Percentiles rank a stretch among this genome's conserved stretches.
Evolutionary conservation across 35 echinoderm and acorn worm genomes (phyloP).

Genomic region (Ophioderma brevispina): DNA sequence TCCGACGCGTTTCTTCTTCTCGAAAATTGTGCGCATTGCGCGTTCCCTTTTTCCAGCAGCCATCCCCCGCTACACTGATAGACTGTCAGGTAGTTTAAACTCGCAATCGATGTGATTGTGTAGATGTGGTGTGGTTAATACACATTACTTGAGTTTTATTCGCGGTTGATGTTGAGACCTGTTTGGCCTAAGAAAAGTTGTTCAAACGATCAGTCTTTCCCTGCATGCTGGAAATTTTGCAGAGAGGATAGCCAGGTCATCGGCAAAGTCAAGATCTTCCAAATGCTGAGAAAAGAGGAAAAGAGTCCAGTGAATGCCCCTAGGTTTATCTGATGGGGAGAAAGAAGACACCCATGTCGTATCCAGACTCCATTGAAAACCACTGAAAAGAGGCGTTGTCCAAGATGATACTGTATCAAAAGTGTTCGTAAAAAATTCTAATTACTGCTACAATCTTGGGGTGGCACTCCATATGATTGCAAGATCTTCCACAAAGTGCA

Average conservation of each 20-base stretch:
- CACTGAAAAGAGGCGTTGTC: neutral
- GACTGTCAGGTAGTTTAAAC: too few species aligned
- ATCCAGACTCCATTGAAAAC: constrained; percentile 16
- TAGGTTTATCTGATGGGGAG: neutral
- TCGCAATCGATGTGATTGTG: too few species aligned
- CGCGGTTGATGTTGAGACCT: constrained; percentile 9
- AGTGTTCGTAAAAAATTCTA: too few species aligned
- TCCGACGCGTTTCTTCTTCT: too few species aligned
- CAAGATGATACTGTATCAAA: neutral
- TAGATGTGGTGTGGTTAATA: neutral
- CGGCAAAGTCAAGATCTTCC: constrained; percentile 10
- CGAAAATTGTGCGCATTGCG: too few species aligned
- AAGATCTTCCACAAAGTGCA: too few species aligned
- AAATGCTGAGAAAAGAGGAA: neutral
- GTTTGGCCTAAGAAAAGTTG: neutral
- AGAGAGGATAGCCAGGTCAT: constrained; percentile 25
- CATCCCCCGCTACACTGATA: too few species aligned
- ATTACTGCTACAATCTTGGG: too few species aligned
- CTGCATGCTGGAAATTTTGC: neutral
- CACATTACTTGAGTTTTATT: constrained; percentile 20
- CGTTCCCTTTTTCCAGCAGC: too few species aligned
- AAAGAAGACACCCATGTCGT: constrained; percentile 10
- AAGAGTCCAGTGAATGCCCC: too few species aligned
- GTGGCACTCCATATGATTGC: too few species aligned
- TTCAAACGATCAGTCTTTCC: constrained; percentile 5